These are phyloP conservation scores for Centropyge bicolor DNA, from an alignment of 2,797 vertebrate genomes.

Conservation along the genomic window DNA sequence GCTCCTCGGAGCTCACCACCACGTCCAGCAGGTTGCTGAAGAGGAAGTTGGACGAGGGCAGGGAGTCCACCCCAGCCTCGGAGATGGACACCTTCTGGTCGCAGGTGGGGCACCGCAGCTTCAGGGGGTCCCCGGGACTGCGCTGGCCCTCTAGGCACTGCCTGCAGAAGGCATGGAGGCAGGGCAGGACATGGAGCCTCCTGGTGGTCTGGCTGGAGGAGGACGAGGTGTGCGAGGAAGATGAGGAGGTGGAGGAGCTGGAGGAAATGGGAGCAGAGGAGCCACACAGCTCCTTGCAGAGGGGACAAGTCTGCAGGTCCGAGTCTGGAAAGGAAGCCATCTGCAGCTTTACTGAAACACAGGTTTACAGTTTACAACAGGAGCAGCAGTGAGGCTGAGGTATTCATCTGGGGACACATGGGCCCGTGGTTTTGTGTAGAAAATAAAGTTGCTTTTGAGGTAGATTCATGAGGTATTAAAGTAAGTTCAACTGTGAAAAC, in stretches of 20 bases:
- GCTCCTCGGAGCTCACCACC: conserved; percentile 91
- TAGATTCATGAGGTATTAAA: conserved; percentile 72
- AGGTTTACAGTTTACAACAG: conserved; percentile 65
- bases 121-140: conserved; percentile 87
- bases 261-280: conserved; percentile 91
- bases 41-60: conserved; percentile 93
- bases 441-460: conserved; percentile 67
- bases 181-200: conserved; percentile 92
- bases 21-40: conserved; percentile 94
- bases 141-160: conserved; percentile 92
- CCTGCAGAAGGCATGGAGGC: conserved; percentile 94
- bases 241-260: conserved; percentile 92
- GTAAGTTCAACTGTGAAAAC: conserved; percentile 55
- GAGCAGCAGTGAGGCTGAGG: conserved; percentile 55
- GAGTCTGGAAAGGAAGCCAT: conserved; percentile 93
- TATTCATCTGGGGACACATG: conserved; percentile 62
- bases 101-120: conserved; percentile 92
- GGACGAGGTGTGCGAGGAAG: conserved; percentile 91
- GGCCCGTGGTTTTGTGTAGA: conserved; percentile 35
- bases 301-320: conserved; percentile 92
- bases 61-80: conserved; percentile 93
- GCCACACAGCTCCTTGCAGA: conserved; percentile 94
- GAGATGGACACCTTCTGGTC: conserved; percentile 94
- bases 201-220: conserved; percentile 88
- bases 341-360: conserved; percentile 71